Evolutionary conservation across 2,113 vertebrate genomes (phyloP), one percentile per base, ranked within the genome.

Genomic region (Varanus salvator): DNA sequence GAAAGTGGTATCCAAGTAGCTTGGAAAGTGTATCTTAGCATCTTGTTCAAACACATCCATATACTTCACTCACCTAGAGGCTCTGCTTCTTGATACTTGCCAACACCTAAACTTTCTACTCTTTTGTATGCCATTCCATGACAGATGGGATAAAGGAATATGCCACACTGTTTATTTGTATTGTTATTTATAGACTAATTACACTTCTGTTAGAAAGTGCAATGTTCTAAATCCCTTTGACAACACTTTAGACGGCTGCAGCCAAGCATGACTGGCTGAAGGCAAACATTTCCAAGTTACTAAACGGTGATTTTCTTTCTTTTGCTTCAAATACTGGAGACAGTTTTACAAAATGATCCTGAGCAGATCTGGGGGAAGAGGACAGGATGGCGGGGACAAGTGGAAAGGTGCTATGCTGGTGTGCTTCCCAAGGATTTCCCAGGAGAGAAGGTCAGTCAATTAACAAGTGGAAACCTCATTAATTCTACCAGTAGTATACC

Each of bases 151-250:
- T n/a, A 21, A 50, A 27, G 21, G 29, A 77, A 14, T 54, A 60
- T 64, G 29, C 78, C 60, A 38, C 82, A 69, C 31, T 69, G 50
- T n/a, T 88, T 72, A 31, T 64, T 29, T 14, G 31, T 27, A 54
- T 34, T 50, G 48, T 89, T 85, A 57, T 85, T 84, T 71, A 54
- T 71, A 80, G 82, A 48, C n/a, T 74, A 80, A 68, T 78, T 80
- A 57, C 31, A 31, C 21, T 69, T 38, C n/a, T 2, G 8, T 48
- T 72, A 29, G 21, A 77, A 31, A 8, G 11, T n/a, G 12, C 54
- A 48, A 27, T 66, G 29, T 78, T 57, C 88, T 69, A 68, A 75
- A 83, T 75, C 25, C 78, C 87, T 83, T 82, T 83, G 54, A 83
- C 80, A 86, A 52, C 29, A 75, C 69, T 34, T 84, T 19, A 75